Evolutionary conservation across 2,888 invertebrate genomes (phyloP), one percentile per base, ranked within the genome.

Genomic region (Ectemnius lituratus): DNA sequence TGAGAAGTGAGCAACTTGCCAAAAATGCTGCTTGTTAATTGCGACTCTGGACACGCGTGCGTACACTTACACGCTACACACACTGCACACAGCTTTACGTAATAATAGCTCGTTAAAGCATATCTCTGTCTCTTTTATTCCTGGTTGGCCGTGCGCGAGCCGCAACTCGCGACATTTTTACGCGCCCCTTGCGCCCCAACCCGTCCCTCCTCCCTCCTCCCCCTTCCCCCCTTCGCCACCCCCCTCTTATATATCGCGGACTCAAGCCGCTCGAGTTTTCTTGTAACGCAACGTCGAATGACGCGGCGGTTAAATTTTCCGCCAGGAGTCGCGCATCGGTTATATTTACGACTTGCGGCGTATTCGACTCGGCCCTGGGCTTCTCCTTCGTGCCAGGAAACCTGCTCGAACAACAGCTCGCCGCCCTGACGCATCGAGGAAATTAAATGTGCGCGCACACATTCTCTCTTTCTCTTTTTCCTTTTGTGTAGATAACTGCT

Each of bases 241-340:
- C 18, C 60, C 52, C 6, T 56, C n/a, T n/a, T n/a, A n/a, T 57
- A 18, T 59, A 1, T 56, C 20, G 23, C 23, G 28, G 28, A 8
- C 37, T 11, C 37, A 37, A 37, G 37, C 5, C 61, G 61, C 27
- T 20, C 65, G 66, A 76, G 62, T 82, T 82, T 80, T 75, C 83
- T 73, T 27, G 49, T 64, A 71, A 67, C 67, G 76, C 52, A 67
- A 70, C 80, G 66, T 68, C 71, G 73, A 67, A 67, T 77, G 83
- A 83, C 84, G 84, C 78, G 80, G 75, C 78, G 67, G 75, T 84
- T 80, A 82, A 83, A 84, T 80, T 84, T 82, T 84, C 83, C 75
- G 71, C 59, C 68, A 67, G 56, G 63, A 73, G 62, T 61, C 52
- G 52, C 14, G 52, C 52, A 16, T 16, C 27, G 49, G 67, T 61